phyloP scores from a whole-genome alignment of 2,797 vertebrate genomes.

The Sebastes matsubarae region DNA sequence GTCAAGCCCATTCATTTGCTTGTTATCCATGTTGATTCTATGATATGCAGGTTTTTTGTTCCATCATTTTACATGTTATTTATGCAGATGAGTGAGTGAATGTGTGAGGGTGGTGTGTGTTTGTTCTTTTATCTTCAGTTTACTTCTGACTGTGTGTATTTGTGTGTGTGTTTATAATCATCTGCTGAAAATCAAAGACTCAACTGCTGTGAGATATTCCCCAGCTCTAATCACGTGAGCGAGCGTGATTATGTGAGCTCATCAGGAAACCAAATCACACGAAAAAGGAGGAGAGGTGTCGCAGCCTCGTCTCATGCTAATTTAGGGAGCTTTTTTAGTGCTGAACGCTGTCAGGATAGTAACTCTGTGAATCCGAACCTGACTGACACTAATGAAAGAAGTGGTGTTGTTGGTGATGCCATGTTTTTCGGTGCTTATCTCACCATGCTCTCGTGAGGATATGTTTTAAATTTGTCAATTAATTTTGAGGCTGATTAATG shows the following conservation, averaged over 20 bases:
- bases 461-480: background rate
- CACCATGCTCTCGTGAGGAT: background rate
- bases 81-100: background rate
- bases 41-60: background rate
- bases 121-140: background rate
- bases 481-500: background rate
- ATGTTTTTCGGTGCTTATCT: conserved; percentile 7
- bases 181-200: conserved; percentile 24
- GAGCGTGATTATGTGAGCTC: conserved; percentile 27
- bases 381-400: background rate
- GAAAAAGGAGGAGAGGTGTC: background rate
- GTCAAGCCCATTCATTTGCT: conserved; percentile 51
- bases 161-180: conserved; percentile 4
- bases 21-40: conserved; percentile 7
- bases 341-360: background rate
- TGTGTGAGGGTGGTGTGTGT: background rate
- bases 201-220: conserved; percentile 29
- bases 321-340: conserved; percentile 14
- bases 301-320: conserved; percentile 10
- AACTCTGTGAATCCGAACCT: background rate
- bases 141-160: background rate
- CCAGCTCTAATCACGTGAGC: background rate
- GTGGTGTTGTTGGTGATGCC: background rate
- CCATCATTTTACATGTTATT: conserved; percentile 6
- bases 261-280: conserved; percentile 27